Percentiles rank a stretch among this genome's conserved stretches.
Evolutionary conservation across 2,888 invertebrate genomes (phyloP).

Genomic region (Limnephilus rhombicus): DNA sequence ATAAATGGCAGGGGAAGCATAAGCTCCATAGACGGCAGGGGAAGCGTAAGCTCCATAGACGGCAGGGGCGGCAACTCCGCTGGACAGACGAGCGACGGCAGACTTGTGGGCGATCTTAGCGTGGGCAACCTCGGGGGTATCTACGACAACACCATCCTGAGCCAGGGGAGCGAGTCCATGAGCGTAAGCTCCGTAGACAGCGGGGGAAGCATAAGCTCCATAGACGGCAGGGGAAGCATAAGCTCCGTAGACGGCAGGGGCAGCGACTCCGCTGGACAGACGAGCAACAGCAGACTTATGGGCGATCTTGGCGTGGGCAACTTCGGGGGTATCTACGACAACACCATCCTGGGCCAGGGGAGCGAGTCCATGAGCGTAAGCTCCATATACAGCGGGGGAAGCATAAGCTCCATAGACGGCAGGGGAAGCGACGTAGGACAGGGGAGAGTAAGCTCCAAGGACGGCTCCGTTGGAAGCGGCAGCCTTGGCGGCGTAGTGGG

Average conservation of each 20-base stretch:
- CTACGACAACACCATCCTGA: constrained; percentile 76
- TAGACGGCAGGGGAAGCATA: not conserved
- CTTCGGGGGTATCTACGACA: constrained; percentile 71
- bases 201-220: not conserved
- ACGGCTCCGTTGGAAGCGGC: not conserved
- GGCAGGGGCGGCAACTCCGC: not conserved
- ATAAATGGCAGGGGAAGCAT: not conserved
- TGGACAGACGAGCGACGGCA: constrained; percentile 67
- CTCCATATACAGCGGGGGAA: constrained; percentile 30
- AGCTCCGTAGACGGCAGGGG: constrained; percentile 15
- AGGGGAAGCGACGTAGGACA: constrained; percentile 17
- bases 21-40: not conserved
- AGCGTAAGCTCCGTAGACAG: constrained; percentile 56
- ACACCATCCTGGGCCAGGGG: constrained; percentile 77
- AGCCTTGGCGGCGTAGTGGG: not conserved
- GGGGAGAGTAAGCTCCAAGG: constrained; percentile 34
- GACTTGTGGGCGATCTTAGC: constrained; percentile 45
- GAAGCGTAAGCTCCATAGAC: constrained; percentile 5
- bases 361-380: constrained; percentile 73
- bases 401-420: constrained; percentile 25
- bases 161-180: constrained; percentile 78
- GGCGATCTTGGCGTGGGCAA: constrained; percentile 50
- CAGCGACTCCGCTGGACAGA: constrained; percentile 36
- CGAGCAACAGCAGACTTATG: constrained; percentile 66
- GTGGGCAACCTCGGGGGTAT: constrained; percentile 46